Evolutionary conservation across 1,140 invertebrate genomes (phyloP).

Genomic region (Drosophila eugracilis): DNA sequence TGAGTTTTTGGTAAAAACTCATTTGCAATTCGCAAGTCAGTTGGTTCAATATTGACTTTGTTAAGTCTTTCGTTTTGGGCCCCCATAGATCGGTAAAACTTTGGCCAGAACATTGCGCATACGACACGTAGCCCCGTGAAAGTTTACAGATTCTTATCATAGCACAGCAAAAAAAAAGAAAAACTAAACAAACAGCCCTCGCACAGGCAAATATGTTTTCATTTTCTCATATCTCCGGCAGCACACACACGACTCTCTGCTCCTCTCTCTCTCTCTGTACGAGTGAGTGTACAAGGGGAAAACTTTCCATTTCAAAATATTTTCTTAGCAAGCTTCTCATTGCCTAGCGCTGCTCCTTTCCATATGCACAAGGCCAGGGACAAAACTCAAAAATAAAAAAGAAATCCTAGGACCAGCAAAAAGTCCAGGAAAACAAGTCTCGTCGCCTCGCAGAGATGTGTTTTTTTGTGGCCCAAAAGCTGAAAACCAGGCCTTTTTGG

Average conservation of each 20-base stretch:
- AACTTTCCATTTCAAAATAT: conserved; percentile 55
- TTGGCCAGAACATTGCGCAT: conserved; percentile 36
- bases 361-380: conserved; percentile 21
- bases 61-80: conserved; percentile 25
- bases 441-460: conserved; percentile 32
- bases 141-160: conserved; percentile 36
- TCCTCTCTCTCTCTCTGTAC: too few species aligned
- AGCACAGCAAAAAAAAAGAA: conserved; percentile 3
- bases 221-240: conserved; percentile 37
- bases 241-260: conserved; percentile 4
- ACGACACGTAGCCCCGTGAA: conserved; percentile 26
- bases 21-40: conserved; percentile 21
- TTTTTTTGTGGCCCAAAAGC: conserved; percentile 11
- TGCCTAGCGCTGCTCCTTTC: conserved; percentile 29
- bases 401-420: conserved; percentile 1
- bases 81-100: conserved; percentile 33
- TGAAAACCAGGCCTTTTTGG: conserved; percentile 15
- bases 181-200: conserved; percentile 37
- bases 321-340: conserved; percentile 51
- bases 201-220: conserved; percentile 46
- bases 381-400: background rate
- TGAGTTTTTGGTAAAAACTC: conserved; percentile 1
- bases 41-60: conserved; percentile 34
- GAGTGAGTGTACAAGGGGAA: conserved; percentile 23
- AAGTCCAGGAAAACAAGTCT: conserved; percentile 27